phyloP scores from a whole-genome alignment of 1,140 invertebrate genomes.

The Bombus confusus region DNA sequence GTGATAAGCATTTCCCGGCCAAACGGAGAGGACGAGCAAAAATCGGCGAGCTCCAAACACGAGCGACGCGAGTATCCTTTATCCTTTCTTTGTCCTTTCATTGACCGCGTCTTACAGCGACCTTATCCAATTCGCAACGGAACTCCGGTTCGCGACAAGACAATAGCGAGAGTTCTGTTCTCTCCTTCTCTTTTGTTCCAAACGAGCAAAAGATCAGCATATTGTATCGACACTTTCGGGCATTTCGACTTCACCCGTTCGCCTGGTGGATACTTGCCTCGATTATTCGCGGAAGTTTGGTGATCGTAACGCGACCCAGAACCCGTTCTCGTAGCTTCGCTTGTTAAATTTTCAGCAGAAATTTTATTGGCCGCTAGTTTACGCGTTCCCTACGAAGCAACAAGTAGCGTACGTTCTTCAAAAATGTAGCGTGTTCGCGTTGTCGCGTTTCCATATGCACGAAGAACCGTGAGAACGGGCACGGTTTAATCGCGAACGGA shows the following conservation, averaged over 20 bases:
- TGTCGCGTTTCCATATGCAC: background rate
- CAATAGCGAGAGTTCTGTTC: background rate
- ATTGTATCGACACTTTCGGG: background rate
- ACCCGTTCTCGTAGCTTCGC: background rate
- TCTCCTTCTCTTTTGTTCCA: background rate
- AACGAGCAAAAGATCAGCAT: background rate
- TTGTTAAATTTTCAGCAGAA: constrained; percentile 4
- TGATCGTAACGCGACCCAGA: background rate
- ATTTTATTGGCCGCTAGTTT: background rate
- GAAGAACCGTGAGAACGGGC: background rate
- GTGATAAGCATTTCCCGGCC: background rate
- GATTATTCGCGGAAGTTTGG: background rate
- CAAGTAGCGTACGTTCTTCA: constrained; percentile 31
- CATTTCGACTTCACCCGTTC: background rate
- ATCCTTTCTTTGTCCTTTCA: background rate
- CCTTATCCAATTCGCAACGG: no score
- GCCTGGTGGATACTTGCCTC: background rate
- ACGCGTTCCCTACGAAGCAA: background rate
- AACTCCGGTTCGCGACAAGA: constrained; percentile 4
- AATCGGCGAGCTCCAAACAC: background rate
- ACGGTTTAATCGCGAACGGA: background rate
- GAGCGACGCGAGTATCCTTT: background rate
- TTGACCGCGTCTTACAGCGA: background rate
- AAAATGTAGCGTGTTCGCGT: background rate
- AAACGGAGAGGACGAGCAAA: background rate